phyloP scores from a whole-genome alignment of 2,113 vertebrate species.

The Micromys minutus region DNA sequence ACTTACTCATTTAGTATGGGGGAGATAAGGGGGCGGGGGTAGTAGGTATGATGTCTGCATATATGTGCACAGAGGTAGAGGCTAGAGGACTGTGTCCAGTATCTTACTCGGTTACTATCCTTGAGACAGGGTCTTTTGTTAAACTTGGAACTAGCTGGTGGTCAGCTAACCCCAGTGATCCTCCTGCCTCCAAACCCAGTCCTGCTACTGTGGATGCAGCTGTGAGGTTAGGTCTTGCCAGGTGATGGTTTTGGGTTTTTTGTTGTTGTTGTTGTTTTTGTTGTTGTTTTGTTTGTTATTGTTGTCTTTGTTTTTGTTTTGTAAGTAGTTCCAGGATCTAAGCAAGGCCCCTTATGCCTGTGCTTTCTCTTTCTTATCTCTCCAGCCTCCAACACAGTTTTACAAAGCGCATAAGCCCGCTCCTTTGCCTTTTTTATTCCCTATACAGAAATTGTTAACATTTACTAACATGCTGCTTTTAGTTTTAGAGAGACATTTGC shows the following conservation, averaged over 20 bases:
- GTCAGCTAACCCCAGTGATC: too few relatives aligned
- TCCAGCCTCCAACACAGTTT: neutral
- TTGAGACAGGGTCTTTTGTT: neutral
- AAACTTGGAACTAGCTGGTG: neutral
- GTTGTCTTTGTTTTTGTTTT: neutral
- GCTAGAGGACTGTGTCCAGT: neutral
- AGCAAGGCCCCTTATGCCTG: too few relatives aligned
- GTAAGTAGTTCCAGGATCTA: neutral
- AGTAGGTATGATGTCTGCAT: neutral
- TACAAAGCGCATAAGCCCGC: neutral
- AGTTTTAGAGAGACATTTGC: neutral
- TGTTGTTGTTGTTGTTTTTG: too few relatives aligned
- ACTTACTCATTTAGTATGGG: neutral
- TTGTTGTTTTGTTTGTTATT: too few relatives aligned
- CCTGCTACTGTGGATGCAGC: neutral
- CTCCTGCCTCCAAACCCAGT: neutral
- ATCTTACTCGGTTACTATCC: too few relatives aligned
- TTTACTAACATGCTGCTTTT: neutral
- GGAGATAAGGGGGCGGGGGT: accelerated
- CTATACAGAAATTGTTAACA: neutral
- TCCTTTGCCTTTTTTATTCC: neutral
- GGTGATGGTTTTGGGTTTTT: neutral
- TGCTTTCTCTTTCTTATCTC: neutral
- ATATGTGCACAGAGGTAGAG: neutral
- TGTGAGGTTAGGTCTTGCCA: neutral